Percentiles rank a stretch among this genome's conserved stretches.
These are phyloP conservation scores for Aegotheles bennettii DNA, from an alignment of 2,113 vertebrate species.

Conservation along the genomic window DNA sequence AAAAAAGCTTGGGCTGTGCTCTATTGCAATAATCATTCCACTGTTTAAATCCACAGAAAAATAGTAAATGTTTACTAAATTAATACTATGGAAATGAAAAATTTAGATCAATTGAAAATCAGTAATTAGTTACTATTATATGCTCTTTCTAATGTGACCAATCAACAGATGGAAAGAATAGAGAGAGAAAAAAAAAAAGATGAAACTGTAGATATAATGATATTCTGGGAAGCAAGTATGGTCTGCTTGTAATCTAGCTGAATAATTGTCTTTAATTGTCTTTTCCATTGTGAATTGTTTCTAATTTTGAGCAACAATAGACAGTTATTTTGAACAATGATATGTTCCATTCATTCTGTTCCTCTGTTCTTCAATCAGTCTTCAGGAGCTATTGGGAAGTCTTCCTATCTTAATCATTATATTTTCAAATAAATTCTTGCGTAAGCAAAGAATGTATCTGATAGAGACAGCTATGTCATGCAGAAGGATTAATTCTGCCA, in stretches of 20 bases:
- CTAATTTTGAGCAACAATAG: background rate
- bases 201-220: background rate
- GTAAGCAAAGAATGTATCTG: background rate
- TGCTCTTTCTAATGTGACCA: background rate
- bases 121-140: background rate
- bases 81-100: background rate
- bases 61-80: background rate
- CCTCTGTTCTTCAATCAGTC: background rate
- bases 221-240: background rate
- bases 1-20: accelerated
- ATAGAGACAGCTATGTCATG: background rate
- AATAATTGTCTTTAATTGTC: background rate
- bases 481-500: background rate
- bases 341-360: background rate
- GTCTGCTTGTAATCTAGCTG: background rate
- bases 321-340: background rate
- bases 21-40: background rate
- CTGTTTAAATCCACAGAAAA: background rate
- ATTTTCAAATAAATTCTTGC: background rate
- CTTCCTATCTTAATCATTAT: background rate
- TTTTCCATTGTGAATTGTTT: background rate
- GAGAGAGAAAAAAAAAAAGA: background rate
- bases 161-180: background rate
- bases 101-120: background rate
- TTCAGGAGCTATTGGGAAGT: background rate